These are phyloP conservation scores for Thecocarcelia acutangulata DNA, from an alignment of 2,888 invertebrate genomes.

Conservation along the genomic window DNA sequence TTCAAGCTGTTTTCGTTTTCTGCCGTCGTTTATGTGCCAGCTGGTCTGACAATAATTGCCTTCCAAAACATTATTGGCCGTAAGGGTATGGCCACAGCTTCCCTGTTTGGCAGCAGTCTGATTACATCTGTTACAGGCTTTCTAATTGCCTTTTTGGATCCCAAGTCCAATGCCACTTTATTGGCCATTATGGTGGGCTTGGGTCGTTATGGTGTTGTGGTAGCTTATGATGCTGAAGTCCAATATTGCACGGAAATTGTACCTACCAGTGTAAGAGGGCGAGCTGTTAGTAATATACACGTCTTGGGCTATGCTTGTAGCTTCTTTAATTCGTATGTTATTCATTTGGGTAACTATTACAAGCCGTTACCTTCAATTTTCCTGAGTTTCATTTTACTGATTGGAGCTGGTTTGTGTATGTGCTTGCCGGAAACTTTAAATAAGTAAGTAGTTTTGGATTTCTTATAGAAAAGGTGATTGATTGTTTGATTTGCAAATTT, in stretches of 20 bases:
- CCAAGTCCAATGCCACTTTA: conserved; percentile 78
- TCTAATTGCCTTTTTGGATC: conserved; percentile 79
- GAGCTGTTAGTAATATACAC: conserved; percentile 84
- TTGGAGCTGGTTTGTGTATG: conserved; percentile 83
- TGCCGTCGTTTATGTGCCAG: conserved; percentile 83
- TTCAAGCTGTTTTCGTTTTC: conserved; percentile 83
- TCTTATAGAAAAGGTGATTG: not conserved
- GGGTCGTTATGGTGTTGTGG: conserved; percentile 83
- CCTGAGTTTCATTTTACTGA: conserved; percentile 82
- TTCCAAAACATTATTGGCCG: conserved; percentile 81
- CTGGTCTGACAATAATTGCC: conserved; percentile 79
- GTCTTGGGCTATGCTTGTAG: conserved; percentile 84
- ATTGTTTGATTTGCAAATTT: not conserved
- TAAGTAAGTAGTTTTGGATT: conserved; percentile 73
- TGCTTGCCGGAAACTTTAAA: conserved; percentile 84
- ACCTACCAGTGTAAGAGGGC: conserved; percentile 84
- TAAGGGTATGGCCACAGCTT: conserved; percentile 83
- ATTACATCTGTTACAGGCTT: conserved; percentile 82
- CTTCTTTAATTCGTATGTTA: conserved; percentile 83
- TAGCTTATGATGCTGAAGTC: conserved; percentile 85
- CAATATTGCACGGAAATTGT: conserved; percentile 86
- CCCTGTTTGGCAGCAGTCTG: conserved; percentile 82
- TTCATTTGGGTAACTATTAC: conserved; percentile 81
- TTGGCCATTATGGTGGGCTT: conserved; percentile 82
- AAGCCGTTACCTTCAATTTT: conserved; percentile 83